Percentiles rank a stretch among this genome's conserved stretches.
Conservation (phyloP, 2,888 invertebrate genomes). For the Drosophila eohydei region DNA sequence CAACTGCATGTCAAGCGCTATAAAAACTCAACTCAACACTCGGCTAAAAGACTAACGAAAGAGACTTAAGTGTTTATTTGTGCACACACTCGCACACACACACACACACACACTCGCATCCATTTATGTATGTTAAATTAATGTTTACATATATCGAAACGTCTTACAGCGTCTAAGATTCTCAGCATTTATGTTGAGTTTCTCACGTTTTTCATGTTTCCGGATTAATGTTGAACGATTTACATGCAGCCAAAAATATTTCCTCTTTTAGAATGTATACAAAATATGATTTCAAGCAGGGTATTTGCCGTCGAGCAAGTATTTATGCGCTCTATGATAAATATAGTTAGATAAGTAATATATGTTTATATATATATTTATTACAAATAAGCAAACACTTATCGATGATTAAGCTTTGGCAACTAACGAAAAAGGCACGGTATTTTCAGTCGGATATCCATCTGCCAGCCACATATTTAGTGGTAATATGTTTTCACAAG, state of each 20-base stretch:
- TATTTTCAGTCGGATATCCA: not conserved
- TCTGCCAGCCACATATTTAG: not conserved
- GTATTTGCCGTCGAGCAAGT: not conserved
- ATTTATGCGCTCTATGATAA: not conserved
- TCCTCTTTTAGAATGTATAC: conserved; percentile 5
- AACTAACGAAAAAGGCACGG: not conserved
- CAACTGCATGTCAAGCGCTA: conserved; percentile 80
- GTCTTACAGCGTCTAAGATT: conserved; percentile 30
- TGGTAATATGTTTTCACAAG: not conserved
- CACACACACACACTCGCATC: conserved; percentile 32
- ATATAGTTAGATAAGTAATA: too few relatives aligned
- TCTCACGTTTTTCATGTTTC: conserved; percentile 85
- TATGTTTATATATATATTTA: too few relatives aligned
- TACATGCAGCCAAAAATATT: conserved; percentile 43
- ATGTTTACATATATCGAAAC: conserved; percentile 45
- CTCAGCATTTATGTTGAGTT: conserved; percentile 68
- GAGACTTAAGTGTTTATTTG: conserved; percentile 71
- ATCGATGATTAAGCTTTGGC: too few relatives aligned
- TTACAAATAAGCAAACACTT: too few relatives aligned
- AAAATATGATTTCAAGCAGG: not conserved
- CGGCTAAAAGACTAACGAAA: conserved; percentile 64
- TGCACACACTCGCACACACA: conserved; percentile 24
- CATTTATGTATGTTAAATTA: conserved; percentile 55
- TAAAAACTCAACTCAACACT: conserved; percentile 60
- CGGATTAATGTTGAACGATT: conserved; percentile 70